Evolutionary conservation across 2,888 invertebrate species (phyloP), one percentile per base, ranked within the genome.

Genomic region (Drosophila conformis): DNA sequence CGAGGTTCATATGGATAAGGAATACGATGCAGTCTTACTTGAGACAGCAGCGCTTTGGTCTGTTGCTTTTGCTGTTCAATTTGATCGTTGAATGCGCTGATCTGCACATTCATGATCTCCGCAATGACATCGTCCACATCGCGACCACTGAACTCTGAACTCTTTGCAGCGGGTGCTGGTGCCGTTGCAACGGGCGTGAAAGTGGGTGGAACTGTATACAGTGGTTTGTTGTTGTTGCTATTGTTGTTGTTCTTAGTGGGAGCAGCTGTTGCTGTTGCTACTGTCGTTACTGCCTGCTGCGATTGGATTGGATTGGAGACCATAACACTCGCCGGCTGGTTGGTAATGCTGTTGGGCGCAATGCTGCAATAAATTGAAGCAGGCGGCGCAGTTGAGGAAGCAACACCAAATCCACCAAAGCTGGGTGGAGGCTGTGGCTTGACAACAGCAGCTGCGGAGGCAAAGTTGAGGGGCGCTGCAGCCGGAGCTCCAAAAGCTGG

Each of bases 31-130:
- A 18, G 18, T 59, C 67, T 71, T 57, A 92, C 92, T 71, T 87
- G 89, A 27, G 78, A 77, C 2, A 92, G 73, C 4, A 95, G 91
- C 29, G 93, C 93, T 27, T 92, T 92, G 0, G 95, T 94, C 68
- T 95, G 94, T 18, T 94, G 92, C 76, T 94, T 93, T 75, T 96
- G 93, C 69, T 95, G 95, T 72, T 94, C 94, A 29, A 97, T 85
- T 83, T 97, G 96, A 76, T 93, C 93, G 85, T 96, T 95, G 85
- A 97, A 96, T 38, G 94, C 94, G 42, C 94, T 93, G 2, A 96
- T 95, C 92, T 96, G 96, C 71, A 95, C 95, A 25, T 94, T 91
- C 0, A 96, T 94, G 93, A 96, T 95, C 76, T 94, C 94, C 54
- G 94, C 94, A n/a, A 96, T 92, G 29, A 94, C 91, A 29, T 89